phyloP scores from a whole-genome alignment of 2,888 invertebrate species.

The Odontomyia ornata region DNA sequence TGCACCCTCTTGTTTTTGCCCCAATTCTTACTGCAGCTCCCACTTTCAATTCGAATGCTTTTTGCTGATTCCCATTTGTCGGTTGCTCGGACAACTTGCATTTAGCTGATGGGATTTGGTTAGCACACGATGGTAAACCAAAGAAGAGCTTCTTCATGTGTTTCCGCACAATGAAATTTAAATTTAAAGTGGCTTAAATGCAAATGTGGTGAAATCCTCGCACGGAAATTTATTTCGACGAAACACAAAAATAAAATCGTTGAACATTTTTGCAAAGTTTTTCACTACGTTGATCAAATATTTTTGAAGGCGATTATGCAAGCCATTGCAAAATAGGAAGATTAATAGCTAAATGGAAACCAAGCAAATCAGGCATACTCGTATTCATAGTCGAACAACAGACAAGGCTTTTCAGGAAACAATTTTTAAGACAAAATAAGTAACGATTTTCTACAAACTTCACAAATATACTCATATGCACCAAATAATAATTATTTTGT shows the following conservation, averaged over 20 bases:
- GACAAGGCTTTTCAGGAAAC: too few relatives aligned
- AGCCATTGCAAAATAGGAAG: too few relatives aligned
- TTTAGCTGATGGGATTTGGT: slow-evolving; percentile 43
- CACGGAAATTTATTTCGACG: slow-evolving; percentile 49
- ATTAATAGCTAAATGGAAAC: too few relatives aligned
- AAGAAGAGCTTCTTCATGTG: slow-evolving; percentile 36
- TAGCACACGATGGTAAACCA: slow-evolving; percentile 20
- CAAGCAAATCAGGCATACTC: too few relatives aligned
- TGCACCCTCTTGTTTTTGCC: background rate
- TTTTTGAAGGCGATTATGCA: too few relatives aligned
- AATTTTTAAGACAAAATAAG: too few relatives aligned
- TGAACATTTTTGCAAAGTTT: slow-evolving; percentile 13
- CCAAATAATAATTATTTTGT: too few relatives aligned
- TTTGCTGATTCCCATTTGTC: slow-evolving; percentile 30
- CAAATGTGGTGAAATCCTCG: slow-evolving; percentile 47
- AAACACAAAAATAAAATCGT: slow-evolving; percentile 47
- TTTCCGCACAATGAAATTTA: slow-evolving; percentile 48
- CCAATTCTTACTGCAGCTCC: too few relatives aligned
- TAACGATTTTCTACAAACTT: too few relatives aligned
- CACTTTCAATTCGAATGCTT: background rate
- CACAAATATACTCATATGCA: too few relatives aligned
- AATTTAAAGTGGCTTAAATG: slow-evolving; percentile 50
- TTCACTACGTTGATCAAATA: too few relatives aligned
- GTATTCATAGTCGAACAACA: too few relatives aligned
- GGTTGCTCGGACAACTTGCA: slow-evolving; percentile 32